Base-by-base conservation (phyloP, 1,140 invertebrate genomes). In the Nasonia longicornis region DNA sequence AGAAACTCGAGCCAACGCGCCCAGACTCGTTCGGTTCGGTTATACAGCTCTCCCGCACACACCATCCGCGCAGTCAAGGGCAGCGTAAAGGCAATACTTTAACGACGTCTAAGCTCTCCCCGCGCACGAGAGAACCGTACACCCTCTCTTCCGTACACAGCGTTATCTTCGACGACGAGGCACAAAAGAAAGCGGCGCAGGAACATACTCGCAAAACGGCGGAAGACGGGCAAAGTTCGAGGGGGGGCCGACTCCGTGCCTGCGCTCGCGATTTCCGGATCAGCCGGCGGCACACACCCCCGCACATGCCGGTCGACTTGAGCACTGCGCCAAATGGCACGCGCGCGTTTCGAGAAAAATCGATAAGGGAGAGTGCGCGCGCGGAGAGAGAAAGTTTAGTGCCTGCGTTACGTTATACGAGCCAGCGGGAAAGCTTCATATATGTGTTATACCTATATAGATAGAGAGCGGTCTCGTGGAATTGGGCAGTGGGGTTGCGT, bases 221-320 rank as follows among this genome's bases (percentile, higher is more conserved):
- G 22, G 29, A 66, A 76, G 58, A 66, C 71, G 16, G 45, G 12
- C 71, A 35, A 71, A 42, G 22, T 48, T 22, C 70, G 20, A 29
- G 48, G 22, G 48, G 48, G 76, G 42, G 29, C 11, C 48, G 70
- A 73, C 73, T 75, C 35, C 77, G 81, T 82, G 81, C 81, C 69
- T 75, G 70, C 72, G 72, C 72, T 76, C 72, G 81, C 81, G 81
- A 82, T 82, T 82, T 82, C 81, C 81, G 81, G 81, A 82, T 82
- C 77, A 58, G 52, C 20, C 52, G 52, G 16, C 52, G 16, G 20
- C 70, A 4, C 3, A 35, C 31, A 42, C 81, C 75, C 76, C 70
- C 81, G 58, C 67, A 29, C 72, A 52, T 52, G 64, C 31, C 52
- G 29, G 70, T 20, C 78, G 35, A 67, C 52, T 75, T 75, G n/a